These are phyloP conservation scores for Proales similis DNA, from an alignment of 1,140 invertebrate genomes.

Conservation along the genomic window DNA sequence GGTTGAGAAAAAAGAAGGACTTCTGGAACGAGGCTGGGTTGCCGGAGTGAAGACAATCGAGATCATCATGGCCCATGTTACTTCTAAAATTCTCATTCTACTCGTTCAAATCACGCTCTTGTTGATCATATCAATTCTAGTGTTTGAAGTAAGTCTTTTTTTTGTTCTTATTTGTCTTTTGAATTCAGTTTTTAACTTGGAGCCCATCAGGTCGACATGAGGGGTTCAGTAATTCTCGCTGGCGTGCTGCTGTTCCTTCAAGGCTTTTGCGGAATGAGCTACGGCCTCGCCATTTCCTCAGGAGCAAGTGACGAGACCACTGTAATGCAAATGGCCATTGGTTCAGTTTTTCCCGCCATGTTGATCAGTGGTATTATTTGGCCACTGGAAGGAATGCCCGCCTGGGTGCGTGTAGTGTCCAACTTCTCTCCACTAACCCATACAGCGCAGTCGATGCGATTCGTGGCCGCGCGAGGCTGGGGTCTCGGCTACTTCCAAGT, in stretches of 20 bases:
- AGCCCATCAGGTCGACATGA: conserved; percentile 66
- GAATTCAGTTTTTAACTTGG: conserved; percentile 1
- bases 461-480: conserved; percentile 72
- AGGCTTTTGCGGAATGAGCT: conserved; percentile 84
- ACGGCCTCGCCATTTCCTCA: conserved; percentile 55
- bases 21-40: conserved; percentile 45
- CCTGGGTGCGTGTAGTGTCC: conserved; percentile 69
- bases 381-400: conserved; percentile 87
- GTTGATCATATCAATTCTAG: conserved; percentile 70
- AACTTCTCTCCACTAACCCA: conserved; percentile 77
- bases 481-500: background rate
- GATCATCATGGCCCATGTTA: conserved; percentile 80
- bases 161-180: background rate
- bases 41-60: conserved; percentile 74
- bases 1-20: conserved; percentile 63
- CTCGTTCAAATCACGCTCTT: conserved; percentile 78
- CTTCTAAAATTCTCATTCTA: conserved; percentile 87
- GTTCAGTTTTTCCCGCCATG: conserved; percentile 83
- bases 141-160: conserved; percentile 50
- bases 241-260: conserved; percentile 65
- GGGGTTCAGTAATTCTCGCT: conserved; percentile 69
- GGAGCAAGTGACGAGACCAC: conserved; percentile 65
- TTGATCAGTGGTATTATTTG: conserved; percentile 74
- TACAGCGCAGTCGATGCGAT: conserved; percentile 77
- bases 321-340: conserved; percentile 82